phyloP scores from a whole-genome alignment of 2,888 invertebrate species.

The Melieria omissa region DNA sequence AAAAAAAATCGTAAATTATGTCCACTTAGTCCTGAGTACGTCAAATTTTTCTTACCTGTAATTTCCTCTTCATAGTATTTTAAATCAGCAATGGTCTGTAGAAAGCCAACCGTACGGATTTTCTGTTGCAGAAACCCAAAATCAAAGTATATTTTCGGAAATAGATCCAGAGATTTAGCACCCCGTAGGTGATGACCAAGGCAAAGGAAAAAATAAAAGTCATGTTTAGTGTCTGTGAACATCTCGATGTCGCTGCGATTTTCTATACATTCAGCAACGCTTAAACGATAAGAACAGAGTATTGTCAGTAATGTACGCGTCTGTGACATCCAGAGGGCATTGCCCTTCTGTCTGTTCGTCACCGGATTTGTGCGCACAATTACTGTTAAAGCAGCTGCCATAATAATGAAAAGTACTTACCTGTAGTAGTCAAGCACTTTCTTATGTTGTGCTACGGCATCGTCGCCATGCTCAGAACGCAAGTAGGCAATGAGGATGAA shows the following conservation, averaged over 20 bases:
- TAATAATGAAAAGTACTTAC: neutral
- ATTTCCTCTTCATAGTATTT: conserved; percentile 56
- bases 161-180: conserved; percentile 50
- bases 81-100: conserved; percentile 61
- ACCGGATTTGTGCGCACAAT: too few relatives aligned
- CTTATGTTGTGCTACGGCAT: too few relatives aligned
- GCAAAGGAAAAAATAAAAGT: conserved; percentile 61
- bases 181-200: conserved; percentile 62
- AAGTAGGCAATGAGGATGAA: neutral
- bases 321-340: too few relatives aligned
- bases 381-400: neutral
- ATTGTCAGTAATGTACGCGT: too few relatives aligned
- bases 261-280: conserved; percentile 44
- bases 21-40: too few relatives aligned
- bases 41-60: conserved; percentile 19
- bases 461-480: too few relatives aligned
- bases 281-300: conserved; percentile 21
- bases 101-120: conserved; percentile 57
- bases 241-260: conserved; percentile 54
- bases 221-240: conserved; percentile 50
- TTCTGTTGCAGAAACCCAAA: conserved; percentile 66
- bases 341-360: too few relatives aligned
- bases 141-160: conserved; percentile 62
- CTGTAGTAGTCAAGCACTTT: too few relatives aligned
- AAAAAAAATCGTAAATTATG: neutral